These are phyloP conservation scores for Oncopeltus fasciatus DNA, from an alignment of 1,140 invertebrate genomes.

Conservation along the genomic window DNA sequence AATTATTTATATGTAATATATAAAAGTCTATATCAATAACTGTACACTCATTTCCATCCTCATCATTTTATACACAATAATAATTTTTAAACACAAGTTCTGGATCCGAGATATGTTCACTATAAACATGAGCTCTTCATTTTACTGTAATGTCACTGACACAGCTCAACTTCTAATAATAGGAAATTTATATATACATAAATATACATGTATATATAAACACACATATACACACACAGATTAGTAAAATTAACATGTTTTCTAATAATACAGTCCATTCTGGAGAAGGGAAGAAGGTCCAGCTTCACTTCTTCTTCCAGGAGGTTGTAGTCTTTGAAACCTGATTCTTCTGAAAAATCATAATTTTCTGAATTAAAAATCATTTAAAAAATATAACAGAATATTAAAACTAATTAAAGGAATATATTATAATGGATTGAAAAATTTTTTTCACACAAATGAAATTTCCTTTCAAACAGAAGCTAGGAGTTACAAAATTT, in stretches of 20 bases:
- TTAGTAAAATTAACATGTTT: no score
- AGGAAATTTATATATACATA: not conserved
- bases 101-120: no score
- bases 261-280: not conserved
- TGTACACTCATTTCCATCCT: not conserved
- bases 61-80: not conserved
- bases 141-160: not conserved
- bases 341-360: not conserved
- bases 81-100: not conserved
- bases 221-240: no score
- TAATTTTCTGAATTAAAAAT: no score
- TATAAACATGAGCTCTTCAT: not conserved
- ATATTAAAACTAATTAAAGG: no score
- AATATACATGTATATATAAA: not conserved
- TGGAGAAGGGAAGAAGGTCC: not conserved
- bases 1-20: constrained; percentile 10
- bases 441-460: no score
- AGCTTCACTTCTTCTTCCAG: not conserved
- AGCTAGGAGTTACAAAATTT: no score
- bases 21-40: not conserved
- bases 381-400: no score
- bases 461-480: no score
- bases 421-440: no score
- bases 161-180: not conserved
- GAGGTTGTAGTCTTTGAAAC: not conserved